Base-by-base conservation (phyloP, 1,140 invertebrate species). In the Bombus confusus region DNA sequence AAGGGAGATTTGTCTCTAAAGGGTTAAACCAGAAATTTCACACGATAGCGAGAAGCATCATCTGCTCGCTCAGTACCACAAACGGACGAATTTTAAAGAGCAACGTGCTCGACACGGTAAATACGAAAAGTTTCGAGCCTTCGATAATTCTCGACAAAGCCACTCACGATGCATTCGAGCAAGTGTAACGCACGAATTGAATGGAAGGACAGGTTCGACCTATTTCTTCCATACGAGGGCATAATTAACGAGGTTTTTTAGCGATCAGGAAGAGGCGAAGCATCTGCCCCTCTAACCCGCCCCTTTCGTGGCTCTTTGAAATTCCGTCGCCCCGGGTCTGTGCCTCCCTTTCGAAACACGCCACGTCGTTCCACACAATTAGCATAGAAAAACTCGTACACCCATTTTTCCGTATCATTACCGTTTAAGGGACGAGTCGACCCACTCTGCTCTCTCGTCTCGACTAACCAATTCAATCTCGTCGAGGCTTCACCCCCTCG, bases 201-300 rank as follows among this genome's bases (percentile, higher is more conserved):
- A 72, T 59, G 37, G 22, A 22, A 15, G 12, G n/a, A 31, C n/a
- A 22, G 31, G 52, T 83, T 77, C 81, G 81, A 83, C 81, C 81
- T 83, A 77, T 83, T 83, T 83, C 73, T 69, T 77, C 82, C 43
- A 31, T 62, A 57, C 39, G 79, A 85, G 64, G 43, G 78, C 28
- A 37, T 88, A 89, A 90, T 89, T 89, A 90, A 82, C 74, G 39
- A 75, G 74, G 78, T 84, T 85, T 90, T 82, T 62, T 86, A 83
- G 73, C 69, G 78, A 74, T 79, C 81, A 74, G 73, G 62, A 66
- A 57, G 72, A 76, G 59, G 71, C 41, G 37, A 47, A 31, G 57
- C 76, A 79, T 25, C n/a, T 64, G 5, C 39, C 28, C n/a, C 8
- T n/a, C 41, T 37, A 10, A 28, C 39, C 25, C 66, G 31, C 28